Conservation (phyloP, 1,140 invertebrate genomes). For the Scaptomyza pallida region DNA sequence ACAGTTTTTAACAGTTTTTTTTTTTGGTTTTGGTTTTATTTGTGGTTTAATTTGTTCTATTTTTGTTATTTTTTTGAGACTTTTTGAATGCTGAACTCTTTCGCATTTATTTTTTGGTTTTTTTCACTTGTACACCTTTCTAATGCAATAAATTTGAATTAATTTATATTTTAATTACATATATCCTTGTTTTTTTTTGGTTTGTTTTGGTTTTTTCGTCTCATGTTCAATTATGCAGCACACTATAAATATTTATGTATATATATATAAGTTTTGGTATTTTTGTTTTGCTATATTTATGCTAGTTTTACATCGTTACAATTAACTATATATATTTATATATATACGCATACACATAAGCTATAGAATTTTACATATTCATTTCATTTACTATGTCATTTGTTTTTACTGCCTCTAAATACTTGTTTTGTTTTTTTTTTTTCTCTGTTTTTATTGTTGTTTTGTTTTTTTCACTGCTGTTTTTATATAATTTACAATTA, state of each 20-base stretch:
- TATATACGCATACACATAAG: slow-evolving; percentile 59
- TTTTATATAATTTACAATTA: slow-evolving; percentile 70
- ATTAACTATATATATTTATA: slow-evolving; percentile 51
- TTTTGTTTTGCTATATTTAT: slow-evolving; percentile 43
- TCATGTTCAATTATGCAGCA: slow-evolving; percentile 62
- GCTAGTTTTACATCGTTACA: slow-evolving; percentile 71
- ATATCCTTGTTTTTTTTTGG: slow-evolving; percentile 21
- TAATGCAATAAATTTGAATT: slow-evolving; percentile 64
- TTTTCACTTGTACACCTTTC: slow-evolving; percentile 48
- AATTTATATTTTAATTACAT: slow-evolving; percentile 60
- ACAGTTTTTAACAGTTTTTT: slow-evolving; percentile 27
- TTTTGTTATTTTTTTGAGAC: slow-evolving; percentile 44
- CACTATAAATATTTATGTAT: slow-evolving; percentile 63
- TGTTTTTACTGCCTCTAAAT: slow-evolving; percentile 45
- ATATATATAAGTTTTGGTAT: slow-evolving; percentile 31
- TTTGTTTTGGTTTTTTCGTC: slow-evolving; percentile 10
- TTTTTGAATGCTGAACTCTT: slow-evolving; percentile 37
- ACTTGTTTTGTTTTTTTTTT: slow-evolving; percentile 33
- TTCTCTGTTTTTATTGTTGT: slow-evolving; percentile 31
- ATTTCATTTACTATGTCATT: slow-evolving; percentile 43
- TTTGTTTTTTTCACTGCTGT: slow-evolving; percentile 28
- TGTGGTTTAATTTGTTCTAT: slow-evolving; percentile 42
- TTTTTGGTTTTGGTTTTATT: slow-evolving; percentile 5
- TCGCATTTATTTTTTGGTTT: slow-evolving; percentile 8
- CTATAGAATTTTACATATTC: slow-evolving; percentile 62